Evolutionary conservation across 2,888 invertebrate genomes (phyloP).

Genomic region (Diaperis boleti): DNA sequence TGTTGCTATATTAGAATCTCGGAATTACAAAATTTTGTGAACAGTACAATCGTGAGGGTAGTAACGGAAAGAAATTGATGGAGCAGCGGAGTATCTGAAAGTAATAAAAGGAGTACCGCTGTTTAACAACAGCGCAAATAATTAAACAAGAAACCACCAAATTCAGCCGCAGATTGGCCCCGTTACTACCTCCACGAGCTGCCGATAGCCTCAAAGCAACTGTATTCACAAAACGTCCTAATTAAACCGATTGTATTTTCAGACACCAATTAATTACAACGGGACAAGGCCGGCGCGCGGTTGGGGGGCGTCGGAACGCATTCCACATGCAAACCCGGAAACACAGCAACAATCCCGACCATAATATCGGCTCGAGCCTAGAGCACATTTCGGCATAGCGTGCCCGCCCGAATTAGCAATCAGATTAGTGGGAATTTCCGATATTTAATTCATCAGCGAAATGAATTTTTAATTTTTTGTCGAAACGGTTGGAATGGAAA

Average conservation of each 20-base stretch:
- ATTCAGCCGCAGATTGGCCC: too few relatives aligned
- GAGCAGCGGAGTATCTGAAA: too few relatives aligned
- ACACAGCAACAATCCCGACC: slow-evolving; percentile 19
- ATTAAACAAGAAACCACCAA: too few relatives aligned
- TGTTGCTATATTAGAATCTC: too few relatives aligned
- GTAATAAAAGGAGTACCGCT: too few relatives aligned
- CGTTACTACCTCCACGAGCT: too few relatives aligned
- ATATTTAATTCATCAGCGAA: slow-evolving; percentile 2
- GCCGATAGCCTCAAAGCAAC: too few relatives aligned
- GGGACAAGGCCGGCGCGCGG: slow-evolving; percentile 6
- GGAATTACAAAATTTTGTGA: too few relatives aligned
- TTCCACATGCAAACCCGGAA: slow-evolving; percentile 24
- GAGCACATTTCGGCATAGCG: slow-evolving; percentile 17
- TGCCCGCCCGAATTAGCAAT: slow-evolving; percentile 10
- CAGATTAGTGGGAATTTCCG: neutral
- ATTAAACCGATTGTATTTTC: slow-evolving; percentile 13
- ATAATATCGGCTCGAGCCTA: slow-evolving; percentile 6
- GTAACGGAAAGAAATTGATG: too few relatives aligned
- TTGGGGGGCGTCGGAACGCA: slow-evolving; percentile 15
- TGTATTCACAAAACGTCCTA: slow-evolving; percentile 2
- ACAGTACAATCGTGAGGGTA: too few relatives aligned
- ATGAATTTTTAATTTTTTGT: slow-evolving; percentile 21
- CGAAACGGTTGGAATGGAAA: too few relatives aligned
- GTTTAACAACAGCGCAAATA: too few relatives aligned
- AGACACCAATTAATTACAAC: slow-evolving; percentile 16